phyloP scores from a whole-genome alignment of 2,113 vertebrate species.

The Dipodomys merriami region DNA sequence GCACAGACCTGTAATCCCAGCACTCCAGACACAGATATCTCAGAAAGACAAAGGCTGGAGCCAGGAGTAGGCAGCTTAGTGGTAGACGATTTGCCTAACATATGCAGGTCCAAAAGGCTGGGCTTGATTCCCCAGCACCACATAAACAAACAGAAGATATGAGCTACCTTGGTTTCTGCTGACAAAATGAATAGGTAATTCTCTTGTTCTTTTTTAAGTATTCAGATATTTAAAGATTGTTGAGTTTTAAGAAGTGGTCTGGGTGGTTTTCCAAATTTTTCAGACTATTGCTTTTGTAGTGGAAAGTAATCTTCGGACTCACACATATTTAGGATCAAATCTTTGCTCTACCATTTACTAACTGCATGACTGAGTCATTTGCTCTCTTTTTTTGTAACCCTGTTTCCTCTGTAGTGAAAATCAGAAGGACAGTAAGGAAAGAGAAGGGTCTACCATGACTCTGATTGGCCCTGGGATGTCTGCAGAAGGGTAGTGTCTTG shows the following conservation, averaged over 20 bases:
- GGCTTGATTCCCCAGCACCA: too few species aligned
- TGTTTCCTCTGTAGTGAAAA: not conserved
- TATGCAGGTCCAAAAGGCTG: too few species aligned
- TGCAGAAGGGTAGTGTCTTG: not conserved
- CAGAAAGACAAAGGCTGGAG: too few species aligned
- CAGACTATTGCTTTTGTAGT: not conserved
- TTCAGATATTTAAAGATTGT: not conserved
- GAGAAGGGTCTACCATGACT: not conserved
- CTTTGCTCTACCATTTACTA: not conserved
- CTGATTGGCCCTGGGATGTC: not conserved
- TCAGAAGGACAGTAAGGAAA: not conserved
- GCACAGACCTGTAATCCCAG: too few species aligned
- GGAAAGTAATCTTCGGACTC: not conserved
- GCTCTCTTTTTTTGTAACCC: not conserved
- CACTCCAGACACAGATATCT: too few species aligned
- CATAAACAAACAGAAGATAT: too few species aligned
- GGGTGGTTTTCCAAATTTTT: slow-evolving; percentile 16
- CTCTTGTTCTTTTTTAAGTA: not conserved
- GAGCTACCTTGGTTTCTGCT: not conserved
- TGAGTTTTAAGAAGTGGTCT: not conserved
- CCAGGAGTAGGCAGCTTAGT: too few species aligned
- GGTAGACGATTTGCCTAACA: too few species aligned
- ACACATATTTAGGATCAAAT: not conserved
- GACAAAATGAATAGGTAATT: not conserved
- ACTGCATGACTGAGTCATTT: not conserved